Evolutionary conservation across 2,113 vertebrate genomes (phyloP).

Genomic region (Lanius ludovicianus): DNA sequence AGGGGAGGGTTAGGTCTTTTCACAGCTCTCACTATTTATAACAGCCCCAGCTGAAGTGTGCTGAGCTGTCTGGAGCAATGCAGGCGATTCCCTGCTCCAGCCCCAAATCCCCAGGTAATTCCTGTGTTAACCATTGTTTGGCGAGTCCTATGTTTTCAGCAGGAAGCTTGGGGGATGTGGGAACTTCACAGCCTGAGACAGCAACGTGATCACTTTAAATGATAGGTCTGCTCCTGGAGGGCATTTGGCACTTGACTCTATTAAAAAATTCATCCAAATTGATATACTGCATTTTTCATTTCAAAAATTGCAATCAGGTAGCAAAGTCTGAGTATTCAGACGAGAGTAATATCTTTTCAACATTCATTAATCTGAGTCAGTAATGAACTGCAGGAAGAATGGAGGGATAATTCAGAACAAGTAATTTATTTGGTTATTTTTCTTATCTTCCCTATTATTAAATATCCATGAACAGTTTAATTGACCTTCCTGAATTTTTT

Average conservation of each 20-base stretch:
- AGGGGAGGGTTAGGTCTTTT: conserved; percentile 9
- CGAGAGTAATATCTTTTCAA: not conserved
- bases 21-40: not conserved
- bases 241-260: not conserved
- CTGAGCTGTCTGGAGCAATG: not conserved
- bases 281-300: conserved; percentile 9
- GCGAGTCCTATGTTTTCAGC: not conserved
- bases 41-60: not conserved
- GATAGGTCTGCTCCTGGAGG: not conserved
- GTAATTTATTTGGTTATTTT: conserved; percentile 47
- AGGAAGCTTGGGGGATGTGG: not conserved
- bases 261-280: not conserved
- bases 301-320: not conserved
- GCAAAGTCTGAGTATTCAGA: not conserved
- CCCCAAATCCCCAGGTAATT: not conserved
- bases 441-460: conserved; percentile 15
- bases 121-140: not conserved
- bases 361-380: conserved; percentile 19
- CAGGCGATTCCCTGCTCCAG: not conserved
- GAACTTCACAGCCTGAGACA: not conserved
- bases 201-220: not conserved
- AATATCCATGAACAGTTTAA: conserved; percentile 4
- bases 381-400: not conserved
- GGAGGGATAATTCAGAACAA: conserved; percentile 17
- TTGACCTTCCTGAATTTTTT: conserved; percentile 27